A percentile compares a stretch with the other conserved stretches of the same genome.
Conservation (phyloP, 2,113 vertebrate genomes). For the Motacilla alba region DNA sequence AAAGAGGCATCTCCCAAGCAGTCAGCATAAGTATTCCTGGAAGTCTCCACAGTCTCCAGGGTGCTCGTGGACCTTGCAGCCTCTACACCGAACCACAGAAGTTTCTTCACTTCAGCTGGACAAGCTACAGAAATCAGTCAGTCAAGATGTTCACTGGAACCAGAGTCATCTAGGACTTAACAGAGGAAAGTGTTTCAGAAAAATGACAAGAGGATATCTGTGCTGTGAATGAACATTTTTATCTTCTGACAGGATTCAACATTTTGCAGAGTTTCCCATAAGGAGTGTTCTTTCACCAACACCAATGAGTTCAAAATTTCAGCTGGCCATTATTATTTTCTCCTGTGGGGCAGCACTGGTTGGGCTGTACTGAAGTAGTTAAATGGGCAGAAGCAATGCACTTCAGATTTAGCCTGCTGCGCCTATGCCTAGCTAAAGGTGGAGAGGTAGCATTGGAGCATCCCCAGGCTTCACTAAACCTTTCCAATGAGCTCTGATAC, state of each 20-base stretch:
- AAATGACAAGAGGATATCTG: neutral
- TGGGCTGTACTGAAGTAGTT: neutral
- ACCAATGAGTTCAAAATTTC: neutral
- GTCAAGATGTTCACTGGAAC: neutral
- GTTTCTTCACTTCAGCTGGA: neutral
- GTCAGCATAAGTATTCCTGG: neutral
- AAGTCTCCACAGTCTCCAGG: neutral
- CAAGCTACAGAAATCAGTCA: neutral
- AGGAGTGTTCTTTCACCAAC: neutral
- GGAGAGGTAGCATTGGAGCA: neutral
- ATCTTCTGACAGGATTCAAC: neutral
- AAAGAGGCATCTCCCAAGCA: neutral
- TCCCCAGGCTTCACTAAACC: neutral
- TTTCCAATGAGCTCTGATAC: neutral
- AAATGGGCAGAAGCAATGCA: neutral
- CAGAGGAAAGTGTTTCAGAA: neutral
- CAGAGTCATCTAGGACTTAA: neutral
- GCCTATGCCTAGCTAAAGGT: neutral
- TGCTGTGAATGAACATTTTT: neutral
- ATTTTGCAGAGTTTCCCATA: neutral
- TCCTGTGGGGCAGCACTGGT: neutral
- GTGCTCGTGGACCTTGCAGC: neutral
- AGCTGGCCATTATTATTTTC: neutral
- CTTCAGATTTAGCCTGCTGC: neutral
- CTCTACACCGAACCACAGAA: neutral